A percentile compares a stretch with the other conserved stretches of the same genome.
Conservation (phyloP, 2,113 vertebrate genomes). For the Rousettus leschenaultii region DNA sequence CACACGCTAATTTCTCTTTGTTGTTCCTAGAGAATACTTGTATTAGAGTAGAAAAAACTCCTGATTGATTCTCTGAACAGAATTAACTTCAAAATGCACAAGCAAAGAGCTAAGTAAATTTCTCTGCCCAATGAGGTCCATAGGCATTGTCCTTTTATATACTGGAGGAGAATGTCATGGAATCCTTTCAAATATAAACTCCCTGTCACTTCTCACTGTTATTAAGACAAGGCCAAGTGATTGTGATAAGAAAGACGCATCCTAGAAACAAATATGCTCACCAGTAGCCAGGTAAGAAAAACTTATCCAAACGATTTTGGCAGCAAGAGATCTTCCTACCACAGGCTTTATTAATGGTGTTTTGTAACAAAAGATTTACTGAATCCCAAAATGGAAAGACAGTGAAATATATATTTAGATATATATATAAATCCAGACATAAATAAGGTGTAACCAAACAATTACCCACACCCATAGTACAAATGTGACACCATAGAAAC, state of each 20-base stretch:
- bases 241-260: neutral
- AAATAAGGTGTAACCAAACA: neutral
- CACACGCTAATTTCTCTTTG: constrained; percentile 40
- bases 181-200: constrained; percentile 8
- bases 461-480: neutral
- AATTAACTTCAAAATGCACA: constrained; percentile 53
- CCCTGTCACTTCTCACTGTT: neutral
- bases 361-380: neutral
- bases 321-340: neutral
- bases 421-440: neutral
- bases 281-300: neutral
- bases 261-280: neutral
- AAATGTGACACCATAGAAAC: neutral
- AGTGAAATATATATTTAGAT: neutral
- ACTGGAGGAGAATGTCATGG: neutral
- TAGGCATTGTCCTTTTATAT: neutral
- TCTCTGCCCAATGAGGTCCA: neutral
- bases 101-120: constrained; percentile 36
- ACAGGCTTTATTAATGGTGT: neutral
- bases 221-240: neutral
- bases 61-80: constrained; percentile 29
- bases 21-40: constrained; percentile 44
- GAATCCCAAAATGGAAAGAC: neutral
- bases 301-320: neutral
- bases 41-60: neutral